Evolutionary conservation across 2,113 vertebrate species (phyloP), one percentile per base, ranked within the genome.

Genomic region (Panurus biarmicus): DNA sequence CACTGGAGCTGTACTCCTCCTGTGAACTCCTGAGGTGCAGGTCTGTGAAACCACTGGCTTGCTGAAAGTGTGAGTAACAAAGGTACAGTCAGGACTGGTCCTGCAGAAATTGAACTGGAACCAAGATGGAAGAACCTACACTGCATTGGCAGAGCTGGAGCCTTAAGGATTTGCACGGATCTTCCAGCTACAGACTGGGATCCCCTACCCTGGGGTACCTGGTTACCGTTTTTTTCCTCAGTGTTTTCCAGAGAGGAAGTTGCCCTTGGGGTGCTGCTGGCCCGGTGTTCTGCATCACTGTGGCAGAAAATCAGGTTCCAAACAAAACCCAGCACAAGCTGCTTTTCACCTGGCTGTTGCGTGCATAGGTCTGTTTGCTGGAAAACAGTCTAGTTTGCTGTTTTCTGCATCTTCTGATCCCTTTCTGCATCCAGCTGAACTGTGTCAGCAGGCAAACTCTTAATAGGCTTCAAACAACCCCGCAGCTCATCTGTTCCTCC

Each of bases 141-240:
- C 0, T 35, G 0, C 1, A 0, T 9, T 4, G 44, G 17, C 13
- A 62, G 25, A 72, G 29, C 13, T 64, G 58, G n/a, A 76, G 22
- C 31, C 7, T 7, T 2, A 11, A 9, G 64, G 38, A n/a, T 64
- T 58, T 42, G 14, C 19, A 16, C 5, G 62, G 42, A 2, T 44
- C 14, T 81, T 51, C n/a, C 28, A n/a, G 5, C 3, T 28, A 6
- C 7, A 40, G 31, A 7, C 26, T 21, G 21, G 14, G 8, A 36
- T 61, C 87, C 31, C 33, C 50, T 1, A 1, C 9, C 7, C 11
- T 67, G 33, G 12, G 5, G 7, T 69, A 15, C 16, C 60, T 80
- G 18, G 14, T 42, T 33, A 48, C 12, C 8, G 14, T 75, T 12
- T 62, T 81, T 50, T 42, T 62, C 13, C 31, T 51, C 14, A 17